Evolutionary conservation across 2,888 invertebrate species (phyloP).

Genomic region (Pterobdella sp.): DNA sequence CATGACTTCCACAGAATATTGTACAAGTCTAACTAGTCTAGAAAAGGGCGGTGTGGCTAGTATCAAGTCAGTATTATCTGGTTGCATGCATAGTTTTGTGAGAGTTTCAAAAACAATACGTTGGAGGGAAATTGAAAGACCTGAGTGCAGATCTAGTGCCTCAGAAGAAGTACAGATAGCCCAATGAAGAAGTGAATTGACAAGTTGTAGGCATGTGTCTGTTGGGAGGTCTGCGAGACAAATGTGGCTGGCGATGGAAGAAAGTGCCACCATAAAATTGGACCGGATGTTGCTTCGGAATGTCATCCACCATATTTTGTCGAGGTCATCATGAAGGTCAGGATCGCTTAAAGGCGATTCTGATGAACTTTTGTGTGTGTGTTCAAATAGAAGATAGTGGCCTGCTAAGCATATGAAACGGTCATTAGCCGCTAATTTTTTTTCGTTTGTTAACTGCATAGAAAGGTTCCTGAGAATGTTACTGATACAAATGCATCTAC

Average conservation of each 20-base stretch:
- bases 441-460: slow-evolving; percentile 92
- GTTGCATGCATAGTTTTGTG: slow-evolving; percentile 92
- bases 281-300: slow-evolving; percentile 84
- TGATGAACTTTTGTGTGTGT: slow-evolving; percentile 64
- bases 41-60: slow-evolving; percentile 92
- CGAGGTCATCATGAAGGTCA: slow-evolving; percentile 40
- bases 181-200: slow-evolving; percentile 95
- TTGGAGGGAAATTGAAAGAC: slow-evolving; percentile 71
- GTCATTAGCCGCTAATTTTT: slow-evolving; percentile 64
- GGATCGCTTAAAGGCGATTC: slow-evolving; percentile 36
- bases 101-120: slow-evolving; percentile 88
- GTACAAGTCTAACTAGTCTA: slow-evolving; percentile 82
- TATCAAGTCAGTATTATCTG: slow-evolving; percentile 92
- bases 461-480: slow-evolving; percentile 92
- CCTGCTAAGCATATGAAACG: slow-evolving; percentile 82
- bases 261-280: slow-evolving; percentile 87
- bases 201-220: slow-evolving; percentile 80
- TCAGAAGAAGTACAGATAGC: slow-evolving; percentile 90
- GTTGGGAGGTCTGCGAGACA: slow-evolving; percentile 81
- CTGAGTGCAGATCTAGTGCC: slow-evolving; percentile 87
- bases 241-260: slow-evolving; percentile 88
- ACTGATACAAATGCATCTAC: slow-evolving; percentile 83
- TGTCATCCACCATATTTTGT: slow-evolving; percentile 75
- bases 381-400: slow-evolving; percentile 78
- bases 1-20: slow-evolving; percentile 53